Percentiles rank a stretch among this genome's conserved stretches.
phyloP scores from a whole-genome alignment of 2,113 vertebrate genomes.

The Eurystomus gularis region DNA sequence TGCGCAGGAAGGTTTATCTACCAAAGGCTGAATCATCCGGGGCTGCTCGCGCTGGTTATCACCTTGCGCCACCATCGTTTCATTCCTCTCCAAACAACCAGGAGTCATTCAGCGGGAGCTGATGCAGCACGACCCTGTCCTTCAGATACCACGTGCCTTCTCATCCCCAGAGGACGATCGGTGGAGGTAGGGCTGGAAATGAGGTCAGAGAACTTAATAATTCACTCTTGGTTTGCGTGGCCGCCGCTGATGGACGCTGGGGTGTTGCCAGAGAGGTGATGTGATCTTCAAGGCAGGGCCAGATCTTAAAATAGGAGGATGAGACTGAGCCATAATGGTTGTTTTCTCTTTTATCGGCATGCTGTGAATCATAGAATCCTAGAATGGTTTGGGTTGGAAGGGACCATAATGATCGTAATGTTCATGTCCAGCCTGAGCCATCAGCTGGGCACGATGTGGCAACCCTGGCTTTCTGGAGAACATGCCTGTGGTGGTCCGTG shows the following conservation, averaged over 20 bases:
- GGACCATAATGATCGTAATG: neutral
- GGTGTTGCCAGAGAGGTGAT: neutral
- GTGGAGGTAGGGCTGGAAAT: neutral
- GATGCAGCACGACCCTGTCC: neutral
- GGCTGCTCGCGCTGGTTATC: rapidly evolving
- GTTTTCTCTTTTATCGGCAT: neutral
- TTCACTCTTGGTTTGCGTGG: neutral
- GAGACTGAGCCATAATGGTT: rapidly evolving
- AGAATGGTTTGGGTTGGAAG: too few relatives aligned
- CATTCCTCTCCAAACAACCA: neutral
- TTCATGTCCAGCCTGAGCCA: neutral
- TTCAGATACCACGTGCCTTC: neutral
- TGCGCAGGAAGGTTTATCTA: rapidly evolving
- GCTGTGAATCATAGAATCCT: neutral
- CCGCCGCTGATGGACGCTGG: rapidly evolving
- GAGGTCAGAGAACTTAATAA: neutral
- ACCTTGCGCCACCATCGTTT: neutral
- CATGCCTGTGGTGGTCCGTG: rapidly evolving
- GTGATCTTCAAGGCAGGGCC: neutral
- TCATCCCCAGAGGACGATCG: rapidly evolving
- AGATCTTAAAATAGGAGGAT: neutral
- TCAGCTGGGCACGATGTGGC: rapidly evolving
- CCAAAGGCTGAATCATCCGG: neutral
- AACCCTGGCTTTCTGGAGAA: neutral
- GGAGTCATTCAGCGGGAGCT: neutral